Evolutionary conservation across 2,113 vertebrate genomes (phyloP).

Genomic region (Lycaon pictus): DNA sequence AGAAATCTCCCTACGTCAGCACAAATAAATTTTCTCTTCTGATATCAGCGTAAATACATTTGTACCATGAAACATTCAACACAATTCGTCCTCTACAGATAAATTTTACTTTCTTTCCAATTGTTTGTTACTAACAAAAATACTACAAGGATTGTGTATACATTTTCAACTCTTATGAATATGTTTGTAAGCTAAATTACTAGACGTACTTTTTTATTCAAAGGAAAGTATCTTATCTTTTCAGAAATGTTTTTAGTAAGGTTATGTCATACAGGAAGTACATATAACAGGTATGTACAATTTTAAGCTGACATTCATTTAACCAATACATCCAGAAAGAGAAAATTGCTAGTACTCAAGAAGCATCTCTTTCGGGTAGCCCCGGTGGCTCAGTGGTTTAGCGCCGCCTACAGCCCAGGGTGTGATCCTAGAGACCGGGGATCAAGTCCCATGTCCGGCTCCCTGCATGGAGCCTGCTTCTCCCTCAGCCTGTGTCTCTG

Average conservation of each 20-base stretch:
- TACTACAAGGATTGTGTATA: background rate
- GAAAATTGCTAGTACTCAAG: background rate
- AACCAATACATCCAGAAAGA: background rate
- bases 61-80: background rate
- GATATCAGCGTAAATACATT: background rate
- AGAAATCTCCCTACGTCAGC: background rate
- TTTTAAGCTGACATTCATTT: background rate
- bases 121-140: background rate
- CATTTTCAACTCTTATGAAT: background rate
- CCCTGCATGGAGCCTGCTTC: no score
- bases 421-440: no score
- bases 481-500: no score
- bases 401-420: no score
- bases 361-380: background rate
- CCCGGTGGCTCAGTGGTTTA: no score
- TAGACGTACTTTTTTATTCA: background rate
- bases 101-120: background rate
- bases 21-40: background rate
- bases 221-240: background rate
- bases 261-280: background rate
- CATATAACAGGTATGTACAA: background rate
- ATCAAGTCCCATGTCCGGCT: no score
- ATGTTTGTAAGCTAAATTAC: background rate
- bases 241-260: background rate
- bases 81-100: background rate